A percentile compares a stretch with the other conserved stretches of the same genome.
Evolutionary conservation across 2,797 vertebrate species (phyloP).

Genomic region (Rhinophrynus dorsalis): DNA sequence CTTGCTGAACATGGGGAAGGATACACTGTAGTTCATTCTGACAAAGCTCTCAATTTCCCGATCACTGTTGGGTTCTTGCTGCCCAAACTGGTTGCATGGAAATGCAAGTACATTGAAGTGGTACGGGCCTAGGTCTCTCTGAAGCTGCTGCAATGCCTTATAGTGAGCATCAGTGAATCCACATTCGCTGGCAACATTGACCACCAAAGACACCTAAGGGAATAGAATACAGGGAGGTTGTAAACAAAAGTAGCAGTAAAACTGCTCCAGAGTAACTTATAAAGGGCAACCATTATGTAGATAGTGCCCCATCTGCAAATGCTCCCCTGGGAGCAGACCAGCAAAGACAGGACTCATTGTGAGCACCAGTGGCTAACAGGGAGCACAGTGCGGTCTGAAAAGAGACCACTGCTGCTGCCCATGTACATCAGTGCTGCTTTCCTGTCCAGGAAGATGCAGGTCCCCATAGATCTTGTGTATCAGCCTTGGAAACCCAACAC

Average conservation of each 20-base stretch:
- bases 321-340: no score
- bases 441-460: no score
- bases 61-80: slow-evolving; percentile 91
- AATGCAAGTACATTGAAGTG: slow-evolving; percentile 96
- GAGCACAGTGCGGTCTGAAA: no score
- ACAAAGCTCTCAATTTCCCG: slow-evolving; percentile 91
- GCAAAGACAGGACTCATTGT: no score
- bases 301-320: no score
- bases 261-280: no score
- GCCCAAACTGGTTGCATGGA: slow-evolving; percentile 96
- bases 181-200: slow-evolving; percentile 94
- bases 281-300: no score
- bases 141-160: slow-evolving; percentile 85
- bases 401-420: no score
- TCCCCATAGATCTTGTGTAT: no score
- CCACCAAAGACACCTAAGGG: slow-evolving; percentile 88
- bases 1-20: slow-evolving; percentile 96
- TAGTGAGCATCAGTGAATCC: slow-evolving; percentile 93
- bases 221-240: slow-evolving; percentile 17
- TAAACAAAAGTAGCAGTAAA: background rate
- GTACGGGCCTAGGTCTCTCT: slow-evolving; percentile 84
- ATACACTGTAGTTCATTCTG: slow-evolving; percentile 79
- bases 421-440: no score
- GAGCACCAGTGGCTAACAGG: no score
- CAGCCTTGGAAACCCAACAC: no score